Conservation (phyloP, 2,113 vertebrate species). For the Echinops telfairi region DNA sequence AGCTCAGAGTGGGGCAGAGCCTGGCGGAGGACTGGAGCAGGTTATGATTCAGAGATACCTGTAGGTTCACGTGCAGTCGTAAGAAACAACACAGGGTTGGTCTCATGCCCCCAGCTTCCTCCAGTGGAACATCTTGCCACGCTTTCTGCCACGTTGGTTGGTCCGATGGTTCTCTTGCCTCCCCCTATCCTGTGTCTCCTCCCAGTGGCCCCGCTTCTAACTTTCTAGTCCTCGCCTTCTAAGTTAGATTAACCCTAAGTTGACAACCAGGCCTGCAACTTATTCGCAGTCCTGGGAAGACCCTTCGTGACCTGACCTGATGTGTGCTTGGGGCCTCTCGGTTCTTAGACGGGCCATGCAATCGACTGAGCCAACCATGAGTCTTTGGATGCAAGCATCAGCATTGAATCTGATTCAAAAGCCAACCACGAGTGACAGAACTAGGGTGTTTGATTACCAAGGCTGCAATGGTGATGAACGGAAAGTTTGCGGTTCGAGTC, state of each 20-base stretch:
- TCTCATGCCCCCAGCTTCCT: fast-evolving
- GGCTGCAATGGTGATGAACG: no score
- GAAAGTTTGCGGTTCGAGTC: neutral
- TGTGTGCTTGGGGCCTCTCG: neutral
- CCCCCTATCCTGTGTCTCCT: neutral
- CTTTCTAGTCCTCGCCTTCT: neutral
- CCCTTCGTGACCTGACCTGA: fast-evolving
- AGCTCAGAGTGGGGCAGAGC: neutral
- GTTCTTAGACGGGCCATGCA: no score
- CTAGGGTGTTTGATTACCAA: no score
- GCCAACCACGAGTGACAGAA: no score
- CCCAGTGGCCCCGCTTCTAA: neutral
- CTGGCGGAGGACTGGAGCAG: no score
- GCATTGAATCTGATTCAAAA: neutral
- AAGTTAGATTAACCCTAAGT: neutral
- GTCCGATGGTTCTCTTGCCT: neutral
- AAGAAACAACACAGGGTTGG: neutral
- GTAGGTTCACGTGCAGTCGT: neutral
- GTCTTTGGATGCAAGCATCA: neutral
- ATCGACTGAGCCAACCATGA: no score
- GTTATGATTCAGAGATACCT: neutral
- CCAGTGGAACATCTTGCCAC: fast-evolving
- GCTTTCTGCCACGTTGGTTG: neutral
- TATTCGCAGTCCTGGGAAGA: neutral
- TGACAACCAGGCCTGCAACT: neutral